Conservation (phyloP, 1,140 invertebrate species). For the Atta texana region DNA sequence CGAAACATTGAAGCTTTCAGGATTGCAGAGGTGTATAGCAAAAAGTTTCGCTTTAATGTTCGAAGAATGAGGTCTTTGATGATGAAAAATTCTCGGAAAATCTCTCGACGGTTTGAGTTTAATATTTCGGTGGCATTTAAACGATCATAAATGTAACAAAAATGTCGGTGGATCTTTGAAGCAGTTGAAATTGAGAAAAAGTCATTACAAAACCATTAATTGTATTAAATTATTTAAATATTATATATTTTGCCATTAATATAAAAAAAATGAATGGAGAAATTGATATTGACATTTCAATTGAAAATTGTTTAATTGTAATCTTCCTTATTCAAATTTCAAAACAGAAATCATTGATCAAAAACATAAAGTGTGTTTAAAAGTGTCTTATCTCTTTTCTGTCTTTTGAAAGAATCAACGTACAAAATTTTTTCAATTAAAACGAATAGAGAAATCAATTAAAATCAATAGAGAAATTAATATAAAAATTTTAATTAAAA, state of each 20-base stretch:
- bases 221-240: neutral
- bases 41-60: conserved; percentile 31
- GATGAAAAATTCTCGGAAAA: neutral
- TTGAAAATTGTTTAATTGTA: too few species aligned
- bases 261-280: neutral
- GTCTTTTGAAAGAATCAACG: too few species aligned
- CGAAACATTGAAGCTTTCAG: neutral
- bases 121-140: conserved; percentile 32
- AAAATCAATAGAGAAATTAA: neutral
- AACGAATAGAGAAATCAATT: neutral
- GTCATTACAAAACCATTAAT: too few species aligned
- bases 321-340: too few species aligned
- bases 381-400: too few species aligned
- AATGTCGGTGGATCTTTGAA: neutral
- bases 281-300: too few species aligned
- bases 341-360: too few species aligned
- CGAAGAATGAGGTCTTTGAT: conserved; percentile 9
- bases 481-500: neutral
- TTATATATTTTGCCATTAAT: neutral
- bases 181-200: too few species aligned
- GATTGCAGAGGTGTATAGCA: neutral
- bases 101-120: neutral
- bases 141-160: neutral
- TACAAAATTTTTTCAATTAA: too few species aligned
- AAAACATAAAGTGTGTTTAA: too few species aligned